phyloP scores from a whole-genome alignment of 2,113 vertebrate species.

The Porphyrio hochstetteri region DNA sequence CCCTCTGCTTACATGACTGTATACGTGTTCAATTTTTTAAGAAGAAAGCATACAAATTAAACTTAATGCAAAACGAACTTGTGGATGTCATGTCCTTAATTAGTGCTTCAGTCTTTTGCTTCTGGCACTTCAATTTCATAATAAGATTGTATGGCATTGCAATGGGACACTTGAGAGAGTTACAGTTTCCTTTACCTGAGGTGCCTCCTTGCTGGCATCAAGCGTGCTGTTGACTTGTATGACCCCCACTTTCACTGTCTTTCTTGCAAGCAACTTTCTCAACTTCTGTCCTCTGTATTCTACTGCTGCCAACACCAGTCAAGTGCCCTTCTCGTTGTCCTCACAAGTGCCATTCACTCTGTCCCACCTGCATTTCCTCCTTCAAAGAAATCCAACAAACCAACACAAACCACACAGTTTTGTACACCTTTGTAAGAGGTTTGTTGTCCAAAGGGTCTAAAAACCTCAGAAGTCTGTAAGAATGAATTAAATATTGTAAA shows the following conservation, averaged over 20 bases:
- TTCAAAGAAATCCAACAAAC: background rate
- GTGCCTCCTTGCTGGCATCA: background rate
- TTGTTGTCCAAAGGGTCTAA: background rate
- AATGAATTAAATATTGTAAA: background rate
- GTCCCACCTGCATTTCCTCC: background rate
- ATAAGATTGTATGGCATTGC: background rate
- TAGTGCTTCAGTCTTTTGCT: background rate
- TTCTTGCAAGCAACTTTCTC: background rate
- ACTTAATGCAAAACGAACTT: background rate
- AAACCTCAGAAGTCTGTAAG: background rate
- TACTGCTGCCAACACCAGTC: background rate
- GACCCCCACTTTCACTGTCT: background rate
- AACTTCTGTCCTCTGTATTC: background rate
- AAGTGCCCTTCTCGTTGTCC: background rate
- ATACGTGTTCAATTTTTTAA: background rate
- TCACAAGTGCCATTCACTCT: background rate
- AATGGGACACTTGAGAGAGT: background rate
- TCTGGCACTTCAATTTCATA: background rate
- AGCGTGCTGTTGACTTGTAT: background rate
- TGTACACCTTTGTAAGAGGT: background rate
- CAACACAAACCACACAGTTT: background rate
- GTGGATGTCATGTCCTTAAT: background rate
- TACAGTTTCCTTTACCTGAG: background rate
- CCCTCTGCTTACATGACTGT: background rate
- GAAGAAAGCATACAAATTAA: background rate